Evolutionary conservation across 35 echinoderm and acorn worm genomes (phyloP), one percentile per base, ranked within the genome.

Genomic region (Patiria miniata): DNA sequence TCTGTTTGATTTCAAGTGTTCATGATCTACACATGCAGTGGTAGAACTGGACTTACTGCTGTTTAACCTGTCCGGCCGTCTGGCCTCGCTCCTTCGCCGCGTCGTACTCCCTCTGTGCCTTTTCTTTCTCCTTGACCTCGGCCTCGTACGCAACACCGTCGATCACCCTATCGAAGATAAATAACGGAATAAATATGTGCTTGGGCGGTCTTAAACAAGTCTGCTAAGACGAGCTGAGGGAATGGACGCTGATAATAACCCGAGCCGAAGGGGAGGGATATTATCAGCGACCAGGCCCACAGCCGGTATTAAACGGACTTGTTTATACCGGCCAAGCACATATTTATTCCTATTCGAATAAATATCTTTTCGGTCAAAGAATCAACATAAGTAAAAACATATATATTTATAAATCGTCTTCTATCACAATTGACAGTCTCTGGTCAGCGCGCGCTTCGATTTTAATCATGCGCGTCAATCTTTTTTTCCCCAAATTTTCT

Each of bases 81-180:
- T 86, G 82, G 0, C 83, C 77, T 38, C 58, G 51, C 26, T 85
- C 55, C 57, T 54, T 92, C 23, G 84, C 85, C 39, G 79, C 78
- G 40, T 92, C 79, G 44, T 92, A 87, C 23, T 73, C 83, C 23
- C 87, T 87, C 79, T 92, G 84, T 34, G 83, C 90, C 8, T 80
- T 52, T 53, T 87, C 59, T 40, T 92, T 92, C 57, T 92, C 90
- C 33, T 87, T 79, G 23, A 87, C 84, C 30, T 82, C 78, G 8
- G 83, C n/a, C 42, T 81, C 37, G 42, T 83, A 90, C 5, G 78
- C 36, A 28, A 61, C 56, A 23, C 47, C 58, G 40, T 81, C 87
- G 4, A 90, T 80, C 61, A 90, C 58, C 38, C 87, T 90, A 59
- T 47, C 42, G 12, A 47, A 47, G 42, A 6, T 47, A 12, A 12